A percentile compares a stretch with the other conserved stretches of the same genome.
Evolutionary conservation across 2,113 vertebrate species (phyloP).

Genomic region (Plestiodon gilberti): DNA sequence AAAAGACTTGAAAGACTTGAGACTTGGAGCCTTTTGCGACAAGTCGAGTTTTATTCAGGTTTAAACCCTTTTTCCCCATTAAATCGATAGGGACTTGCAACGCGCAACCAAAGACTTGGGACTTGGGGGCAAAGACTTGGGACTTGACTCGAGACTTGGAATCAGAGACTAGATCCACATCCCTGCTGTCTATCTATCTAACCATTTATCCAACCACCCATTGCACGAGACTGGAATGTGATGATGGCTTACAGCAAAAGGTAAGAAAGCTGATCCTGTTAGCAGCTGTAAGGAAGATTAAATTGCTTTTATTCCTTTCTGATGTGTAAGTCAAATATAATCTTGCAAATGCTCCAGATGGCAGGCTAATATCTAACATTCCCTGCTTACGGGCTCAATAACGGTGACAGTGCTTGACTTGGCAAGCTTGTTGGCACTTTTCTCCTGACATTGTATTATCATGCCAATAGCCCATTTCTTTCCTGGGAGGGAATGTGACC

Average conservation of each 20-base stretch:
- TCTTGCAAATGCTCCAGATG: constrained; percentile 43
- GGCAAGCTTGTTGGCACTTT: background rate
- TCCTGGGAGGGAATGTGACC: constrained; percentile 5
- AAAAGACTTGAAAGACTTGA: too few relatives aligned
- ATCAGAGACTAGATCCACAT: too few relatives aligned
- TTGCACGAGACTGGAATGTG: background rate
- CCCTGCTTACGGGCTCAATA: constrained; percentile 7
- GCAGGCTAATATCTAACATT: constrained; percentile 31
- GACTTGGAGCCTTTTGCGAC: too few relatives aligned
- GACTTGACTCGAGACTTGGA: too few relatives aligned
- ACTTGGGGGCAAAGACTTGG: too few relatives aligned
- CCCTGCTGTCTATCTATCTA: background rate
- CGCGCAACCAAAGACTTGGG: too few relatives aligned
- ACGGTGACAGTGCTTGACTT: constrained; percentile 27
- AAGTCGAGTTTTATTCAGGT: too few relatives aligned
- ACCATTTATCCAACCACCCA: background rate
- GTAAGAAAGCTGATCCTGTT: constrained; percentile 1
- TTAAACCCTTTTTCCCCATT: too few relatives aligned
- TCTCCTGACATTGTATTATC: background rate
- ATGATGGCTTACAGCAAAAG: constrained; percentile 16
- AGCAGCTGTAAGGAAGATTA: constrained; percentile 44
- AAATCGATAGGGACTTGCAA: too few relatives aligned
- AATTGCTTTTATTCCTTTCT: constrained; percentile 4
- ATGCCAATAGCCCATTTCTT: constrained; percentile 25
- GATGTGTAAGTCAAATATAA: constrained; percentile 50